Evolutionary conservation across 2,113 vertebrate genomes (phyloP), one percentile per base, ranked within the genome.

Genomic region (Cichladusa arquata): DNA sequence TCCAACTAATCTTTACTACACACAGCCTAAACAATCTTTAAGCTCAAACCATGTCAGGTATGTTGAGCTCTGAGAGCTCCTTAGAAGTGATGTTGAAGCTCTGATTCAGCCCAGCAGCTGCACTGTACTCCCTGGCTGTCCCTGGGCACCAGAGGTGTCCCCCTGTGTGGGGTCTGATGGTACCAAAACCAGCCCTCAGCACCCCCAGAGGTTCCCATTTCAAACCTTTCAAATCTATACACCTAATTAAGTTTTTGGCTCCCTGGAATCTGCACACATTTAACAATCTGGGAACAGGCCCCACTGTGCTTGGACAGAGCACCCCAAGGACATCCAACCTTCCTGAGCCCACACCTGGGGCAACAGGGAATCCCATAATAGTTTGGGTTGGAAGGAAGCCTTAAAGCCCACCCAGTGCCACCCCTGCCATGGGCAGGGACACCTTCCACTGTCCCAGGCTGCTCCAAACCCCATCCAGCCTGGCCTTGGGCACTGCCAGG

Each of bases 341-440:
- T 38, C 44, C 57, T 65, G 34, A 28, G 5, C 13, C 31, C 47
- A 34, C 12, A 2, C 4, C 3, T 11, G 24, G 69, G 53, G 9
- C 3, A 64, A 14, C 34, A 47, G 20, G n/a, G 56, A 70, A 82
- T 54, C 8, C 9, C n/a, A 34, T 19, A 23, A 26, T 19, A 31
- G 11, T 61, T 31, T 67, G 29, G 53, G 6, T 12, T 12, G 45
- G 4, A 53, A 38, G 8, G 8, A 4, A 22, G 50, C 19, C 8
- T 28, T 29, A 66, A 58, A 73, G 8, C 3, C 0, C 45, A 66
- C 3, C 23, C 19, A 1, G 1, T 28, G 0, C 44, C 67, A 33
- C 5, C 8, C 24, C 51, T 57, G 34, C 44, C 58, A 65, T 9
- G 12, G 8, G 9, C 36, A 88, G 67, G 51, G 60, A 66, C 67